phyloP scores from a whole-genome alignment of 1,140 invertebrate genomes.

The Archivesica marissinica region DNA sequence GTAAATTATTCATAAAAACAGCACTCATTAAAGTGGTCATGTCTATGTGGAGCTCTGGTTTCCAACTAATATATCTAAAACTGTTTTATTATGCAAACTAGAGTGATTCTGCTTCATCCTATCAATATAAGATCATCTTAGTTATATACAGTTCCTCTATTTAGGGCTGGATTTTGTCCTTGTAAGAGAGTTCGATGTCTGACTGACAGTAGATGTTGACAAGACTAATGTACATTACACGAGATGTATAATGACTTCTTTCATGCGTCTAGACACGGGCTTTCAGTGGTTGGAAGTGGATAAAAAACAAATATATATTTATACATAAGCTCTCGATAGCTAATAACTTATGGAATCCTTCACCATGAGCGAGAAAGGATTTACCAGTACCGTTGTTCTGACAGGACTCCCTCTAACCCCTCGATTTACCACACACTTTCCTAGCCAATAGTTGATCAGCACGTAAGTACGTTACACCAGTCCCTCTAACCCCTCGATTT shows the following conservation, averaged over 20 bases:
- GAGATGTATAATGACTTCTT: neutral
- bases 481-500: too few species aligned
- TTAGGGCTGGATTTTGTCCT: neutral
- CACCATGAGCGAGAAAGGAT: too few species aligned
- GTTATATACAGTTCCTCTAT: neutral
- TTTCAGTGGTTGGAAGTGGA: too few species aligned
- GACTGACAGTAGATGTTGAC: neutral
- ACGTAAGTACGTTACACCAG: too few species aligned
- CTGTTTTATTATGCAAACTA: conserved; percentile 59
- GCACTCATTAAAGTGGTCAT: conserved; percentile 41
- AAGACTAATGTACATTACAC: neutral
- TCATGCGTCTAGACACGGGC: neutral
- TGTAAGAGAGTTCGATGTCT: neutral
- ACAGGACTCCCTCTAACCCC: too few species aligned
- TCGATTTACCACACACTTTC: too few species aligned
- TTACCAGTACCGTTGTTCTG: too few species aligned
- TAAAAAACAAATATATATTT: too few species aligned
- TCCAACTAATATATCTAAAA: conserved; percentile 45
- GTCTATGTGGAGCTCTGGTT: conserved; percentile 31
- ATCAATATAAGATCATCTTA: conserved; percentile 8
- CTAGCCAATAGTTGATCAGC: too few species aligned
- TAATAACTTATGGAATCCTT: too few species aligned
- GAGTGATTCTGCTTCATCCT: conserved; percentile 4
- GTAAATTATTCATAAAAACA: conserved; percentile 46
- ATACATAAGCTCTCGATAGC: too few species aligned